Base-by-base conservation (phyloP, 1,140 invertebrate genomes). In the Matsumurasca onukii region DNA sequence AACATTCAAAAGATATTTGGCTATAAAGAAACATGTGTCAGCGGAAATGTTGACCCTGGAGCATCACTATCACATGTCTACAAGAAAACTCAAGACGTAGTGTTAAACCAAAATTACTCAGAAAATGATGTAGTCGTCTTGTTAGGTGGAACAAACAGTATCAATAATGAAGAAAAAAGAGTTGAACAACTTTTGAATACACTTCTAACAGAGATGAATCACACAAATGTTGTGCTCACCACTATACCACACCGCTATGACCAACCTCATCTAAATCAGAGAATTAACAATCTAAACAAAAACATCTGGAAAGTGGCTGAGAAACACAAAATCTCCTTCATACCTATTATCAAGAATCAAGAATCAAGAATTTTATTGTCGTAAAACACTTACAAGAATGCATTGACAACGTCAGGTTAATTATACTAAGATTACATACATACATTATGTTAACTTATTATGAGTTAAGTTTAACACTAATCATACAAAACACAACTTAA, bases 141-240 rank as follows among this genome's bases (percentile, higher is more conserved):
- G 22, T 9, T 20, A 31, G 20, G 27, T 25, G 55, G 24, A 17
- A 22, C 20, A 45, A 49, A 67, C 57, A 51, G 39, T 0, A 29
- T 5, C 15, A 22, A 71, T 65, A 64, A 15, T 55, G 13, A 55
- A 65, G 20, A 48, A 34, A 39, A n/a, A 29, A 25, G 5, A 49
- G 20, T 27, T 25, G 34, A 27, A 70, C 12, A 12, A 52, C 49
- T 52, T 22, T 52, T 52, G 20, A 22, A 52, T 15, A 22, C 12
- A 15, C 20, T 52, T 3, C 12, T 52, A 52, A 12, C 49, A 12
- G 22, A 52, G 22, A 22, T 52, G 5, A 15, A 22, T 22, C 5
- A 5, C 3, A 52, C 49, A 15, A 52, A 52, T 22, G 20, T 52
- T 52, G 20, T 52, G 12, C 49, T 52, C 3, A 52, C 49, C 5